Evolutionary conservation across 2,888 invertebrate species (phyloP).

Genomic region (Therioaphis trifolii): DNA sequence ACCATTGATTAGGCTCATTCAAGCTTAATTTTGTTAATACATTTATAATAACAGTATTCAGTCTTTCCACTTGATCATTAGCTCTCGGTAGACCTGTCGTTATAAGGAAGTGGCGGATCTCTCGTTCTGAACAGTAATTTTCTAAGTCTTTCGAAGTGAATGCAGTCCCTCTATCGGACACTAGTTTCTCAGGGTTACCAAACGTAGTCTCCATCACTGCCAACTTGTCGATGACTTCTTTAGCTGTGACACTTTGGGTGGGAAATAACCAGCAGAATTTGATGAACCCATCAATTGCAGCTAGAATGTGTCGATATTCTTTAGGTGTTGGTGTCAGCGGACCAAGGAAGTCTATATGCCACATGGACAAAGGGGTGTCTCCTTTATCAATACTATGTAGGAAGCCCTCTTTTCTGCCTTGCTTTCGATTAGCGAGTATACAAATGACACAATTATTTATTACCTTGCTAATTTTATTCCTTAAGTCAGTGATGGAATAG

Average conservation of each 20-base stretch:
- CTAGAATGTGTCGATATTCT: conserved; percentile 1
- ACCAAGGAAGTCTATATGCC: conserved; percentile 6
- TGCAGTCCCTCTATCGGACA: not conserved
- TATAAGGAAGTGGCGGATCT: not conserved
- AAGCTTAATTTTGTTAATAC: not conserved
- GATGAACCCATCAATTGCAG: conserved; percentile 1
- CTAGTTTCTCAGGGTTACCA: not conserved
- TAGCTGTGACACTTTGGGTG: not conserved
- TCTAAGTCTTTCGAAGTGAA: not conserved
- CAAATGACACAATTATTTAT: not conserved
- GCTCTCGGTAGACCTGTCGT: not conserved
- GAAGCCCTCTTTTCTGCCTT: conserved; percentile 62
- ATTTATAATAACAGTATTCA: not conserved
- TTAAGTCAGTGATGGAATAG: not conserved
- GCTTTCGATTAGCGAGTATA: conserved; percentile 61
- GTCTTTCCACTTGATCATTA: conserved; percentile 4
- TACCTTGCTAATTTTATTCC: not conserved
- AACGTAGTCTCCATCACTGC: not conserved
- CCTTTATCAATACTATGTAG: conserved; percentile 13
- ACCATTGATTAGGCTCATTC: not conserved
- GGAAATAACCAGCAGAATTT: conserved; percentile 21
- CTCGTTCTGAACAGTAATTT: not conserved
- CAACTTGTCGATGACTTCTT: not conserved
- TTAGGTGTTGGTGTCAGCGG: conserved; percentile 3
- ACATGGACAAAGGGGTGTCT: conserved; percentile 24